Conservation (phyloP, 2,797 vertebrate genomes). For the Clangula hyemalis region DNA sequence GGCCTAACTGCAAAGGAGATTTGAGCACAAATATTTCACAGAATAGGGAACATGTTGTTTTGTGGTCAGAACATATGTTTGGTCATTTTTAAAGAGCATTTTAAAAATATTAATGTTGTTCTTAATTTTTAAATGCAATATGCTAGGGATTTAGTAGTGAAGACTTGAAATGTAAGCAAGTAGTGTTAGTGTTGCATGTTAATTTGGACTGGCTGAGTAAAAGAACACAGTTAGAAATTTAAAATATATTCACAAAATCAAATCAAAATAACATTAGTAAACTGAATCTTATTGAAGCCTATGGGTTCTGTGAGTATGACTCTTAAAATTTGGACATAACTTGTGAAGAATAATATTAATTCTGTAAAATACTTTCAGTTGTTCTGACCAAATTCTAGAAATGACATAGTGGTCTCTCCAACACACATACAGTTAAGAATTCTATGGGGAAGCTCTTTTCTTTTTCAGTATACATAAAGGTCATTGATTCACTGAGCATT, state of each 20-base stretch:
- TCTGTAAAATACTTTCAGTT: background rate
- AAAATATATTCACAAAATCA: slow-evolving; percentile 9
- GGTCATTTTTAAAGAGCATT: background rate
- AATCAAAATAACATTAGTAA: background rate
- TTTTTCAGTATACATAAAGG: background rate
- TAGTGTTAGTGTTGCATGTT: background rate
- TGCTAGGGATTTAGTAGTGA: background rate
- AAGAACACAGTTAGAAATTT: background rate
- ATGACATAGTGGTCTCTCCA: background rate
- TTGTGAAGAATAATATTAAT: background rate
- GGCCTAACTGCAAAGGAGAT: background rate
- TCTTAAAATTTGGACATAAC: background rate
- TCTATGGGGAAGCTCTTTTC: background rate
- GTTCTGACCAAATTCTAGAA: background rate
- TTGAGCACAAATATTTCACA: background rate
- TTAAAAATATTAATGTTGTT: background rate
- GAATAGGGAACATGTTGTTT: background rate
- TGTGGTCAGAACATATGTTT: background rate
- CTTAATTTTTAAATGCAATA: background rate
- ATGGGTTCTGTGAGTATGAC: background rate
- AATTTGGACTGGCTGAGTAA: background rate
- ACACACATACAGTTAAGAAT: background rate
- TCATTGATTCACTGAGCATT: background rate
- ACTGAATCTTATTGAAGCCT: background rate
- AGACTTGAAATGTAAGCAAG: background rate